Percentiles rank a stretch among this genome's conserved stretches.
phyloP scores from a whole-genome alignment of 2,113 vertebrate species.

The Emydura subglobosa region DNA sequence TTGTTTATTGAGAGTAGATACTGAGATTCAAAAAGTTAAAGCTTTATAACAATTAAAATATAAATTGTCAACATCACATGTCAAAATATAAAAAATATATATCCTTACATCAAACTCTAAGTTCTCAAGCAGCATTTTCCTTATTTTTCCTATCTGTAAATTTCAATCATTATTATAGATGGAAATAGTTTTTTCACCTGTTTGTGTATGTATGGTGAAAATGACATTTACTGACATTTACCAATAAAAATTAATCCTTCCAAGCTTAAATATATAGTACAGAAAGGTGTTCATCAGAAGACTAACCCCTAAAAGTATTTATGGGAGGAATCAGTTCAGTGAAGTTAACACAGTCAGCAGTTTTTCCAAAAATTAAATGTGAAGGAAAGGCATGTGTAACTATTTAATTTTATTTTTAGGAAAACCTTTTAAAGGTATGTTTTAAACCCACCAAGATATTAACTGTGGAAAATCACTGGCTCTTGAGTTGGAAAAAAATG shows the following conservation, averaged over 20 bases:
- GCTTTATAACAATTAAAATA: too few relatives aligned
- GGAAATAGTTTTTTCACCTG: neutral
- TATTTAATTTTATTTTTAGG: conserved; percentile 58
- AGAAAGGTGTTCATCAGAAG: neutral
- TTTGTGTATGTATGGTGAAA: neutral
- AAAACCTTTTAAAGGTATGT: conserved; percentile 45
- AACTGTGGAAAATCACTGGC: conserved; percentile 60
- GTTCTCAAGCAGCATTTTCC: neutral
- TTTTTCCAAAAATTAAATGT: conserved; percentile 10
- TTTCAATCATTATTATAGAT: neutral
- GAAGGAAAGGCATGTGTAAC: conserved; percentile 39
- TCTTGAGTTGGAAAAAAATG: conserved; percentile 62
- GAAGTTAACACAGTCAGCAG: neutral
- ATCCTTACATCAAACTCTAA: neutral
- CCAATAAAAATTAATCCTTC: neutral
- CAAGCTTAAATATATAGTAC: neutral
- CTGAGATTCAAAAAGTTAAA: too few relatives aligned
- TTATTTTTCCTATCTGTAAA: neutral
- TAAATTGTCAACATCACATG: too few relatives aligned
- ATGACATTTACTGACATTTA: neutral
- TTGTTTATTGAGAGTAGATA: neutral
- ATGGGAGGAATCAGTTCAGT: conserved; percentile 1
- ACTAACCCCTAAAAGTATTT: neutral
- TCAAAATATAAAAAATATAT: neutral
- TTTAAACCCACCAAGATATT: conserved; percentile 55